Evolutionary conservation across 1,140 invertebrate genomes (phyloP).

Genomic region (Calephelis nemesis): DNA sequence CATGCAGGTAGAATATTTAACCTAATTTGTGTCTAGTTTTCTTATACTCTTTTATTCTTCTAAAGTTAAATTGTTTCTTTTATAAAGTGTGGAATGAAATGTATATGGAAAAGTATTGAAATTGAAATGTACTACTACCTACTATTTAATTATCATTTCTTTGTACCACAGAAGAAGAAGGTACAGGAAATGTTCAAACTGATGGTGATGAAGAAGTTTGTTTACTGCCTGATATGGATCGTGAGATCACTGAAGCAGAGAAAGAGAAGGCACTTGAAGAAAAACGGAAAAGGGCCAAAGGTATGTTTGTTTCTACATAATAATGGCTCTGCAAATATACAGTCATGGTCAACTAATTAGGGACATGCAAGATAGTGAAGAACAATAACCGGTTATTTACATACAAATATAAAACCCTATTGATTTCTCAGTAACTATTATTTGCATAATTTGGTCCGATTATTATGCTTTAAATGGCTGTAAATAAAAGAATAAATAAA

Average conservation of each 20-base stretch:
- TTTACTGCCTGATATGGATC: slow-evolving; percentile 80
- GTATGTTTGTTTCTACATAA: slow-evolving; percentile 28
- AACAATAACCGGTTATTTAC: too few species aligned
- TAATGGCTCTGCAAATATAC: background rate
- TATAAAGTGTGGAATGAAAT: slow-evolving; percentile 12
- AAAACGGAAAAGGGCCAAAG: slow-evolving; percentile 62
- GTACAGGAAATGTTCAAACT: slow-evolving; percentile 52
- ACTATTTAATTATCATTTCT: background rate
- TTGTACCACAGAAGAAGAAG: slow-evolving; percentile 40
- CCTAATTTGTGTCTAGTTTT: too few species aligned
- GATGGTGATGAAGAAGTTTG: slow-evolving; percentile 81
- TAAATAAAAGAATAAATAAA: too few species aligned
- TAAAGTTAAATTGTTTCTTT: too few species aligned
- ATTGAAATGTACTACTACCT: too few species aligned
- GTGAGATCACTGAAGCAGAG: slow-evolving; percentile 82
- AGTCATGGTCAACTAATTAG: too few species aligned
- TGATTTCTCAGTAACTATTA: too few species aligned
- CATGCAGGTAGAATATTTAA: slow-evolving; percentile 39
- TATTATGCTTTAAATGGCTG: too few species aligned
- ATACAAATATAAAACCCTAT: too few species aligned
- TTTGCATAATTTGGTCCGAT: too few species aligned
- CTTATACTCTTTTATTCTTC: too few species aligned
- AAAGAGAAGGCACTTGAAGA: slow-evolving; percentile 80
- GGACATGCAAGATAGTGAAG: too few species aligned
- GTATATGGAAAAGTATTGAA: background rate